Evolutionary conservation across 2,797 vertebrate species (phyloP).

Genomic region (Arnoldichthys spilopterus): DNA sequence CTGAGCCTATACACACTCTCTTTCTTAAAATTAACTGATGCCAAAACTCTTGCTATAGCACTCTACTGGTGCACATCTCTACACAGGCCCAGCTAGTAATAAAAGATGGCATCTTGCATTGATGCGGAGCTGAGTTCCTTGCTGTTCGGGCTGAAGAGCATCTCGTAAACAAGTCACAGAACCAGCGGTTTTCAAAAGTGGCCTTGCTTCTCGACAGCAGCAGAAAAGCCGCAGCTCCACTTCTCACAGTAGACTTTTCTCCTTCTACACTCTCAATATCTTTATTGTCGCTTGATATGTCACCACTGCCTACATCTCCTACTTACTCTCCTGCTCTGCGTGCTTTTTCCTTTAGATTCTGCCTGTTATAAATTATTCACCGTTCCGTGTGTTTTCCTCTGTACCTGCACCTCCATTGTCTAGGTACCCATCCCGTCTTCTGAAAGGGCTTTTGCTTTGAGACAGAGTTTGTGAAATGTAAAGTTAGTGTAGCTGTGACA

Average conservation of each 20-base stretch:
- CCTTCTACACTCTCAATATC: constrained; percentile 72
- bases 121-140: constrained; percentile 58
- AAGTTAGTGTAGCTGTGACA: constrained; percentile 84
- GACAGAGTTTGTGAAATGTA: constrained; percentile 85
- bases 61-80: constrained; percentile 33
- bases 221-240: constrained; percentile 75
- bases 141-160: constrained; percentile 75
- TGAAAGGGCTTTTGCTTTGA: constrained; percentile 82
- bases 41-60: constrained; percentile 38
- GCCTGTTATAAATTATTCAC: constrained; percentile 85
- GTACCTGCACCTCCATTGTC: constrained; percentile 80
- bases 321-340: constrained; percentile 84
- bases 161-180: constrained; percentile 82
- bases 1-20: constrained; percentile 28
- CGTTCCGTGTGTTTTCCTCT: constrained; percentile 77
- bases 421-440: constrained; percentile 78
- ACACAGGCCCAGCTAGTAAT: constrained; percentile 51
- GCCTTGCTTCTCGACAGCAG: constrained; percentile 78
- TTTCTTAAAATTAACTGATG: constrained; percentile 46
- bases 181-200: constrained; percentile 79
- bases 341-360: constrained; percentile 83
- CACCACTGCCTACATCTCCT: constrained; percentile 82
- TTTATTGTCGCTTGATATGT: constrained; percentile 86
- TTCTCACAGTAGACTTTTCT: constrained; percentile 68
- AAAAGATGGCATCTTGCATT: constrained; percentile 52